Evolutionary conservation across 1,140 invertebrate species (phyloP).

Genomic region (Metaphire vulgaris): DNA sequence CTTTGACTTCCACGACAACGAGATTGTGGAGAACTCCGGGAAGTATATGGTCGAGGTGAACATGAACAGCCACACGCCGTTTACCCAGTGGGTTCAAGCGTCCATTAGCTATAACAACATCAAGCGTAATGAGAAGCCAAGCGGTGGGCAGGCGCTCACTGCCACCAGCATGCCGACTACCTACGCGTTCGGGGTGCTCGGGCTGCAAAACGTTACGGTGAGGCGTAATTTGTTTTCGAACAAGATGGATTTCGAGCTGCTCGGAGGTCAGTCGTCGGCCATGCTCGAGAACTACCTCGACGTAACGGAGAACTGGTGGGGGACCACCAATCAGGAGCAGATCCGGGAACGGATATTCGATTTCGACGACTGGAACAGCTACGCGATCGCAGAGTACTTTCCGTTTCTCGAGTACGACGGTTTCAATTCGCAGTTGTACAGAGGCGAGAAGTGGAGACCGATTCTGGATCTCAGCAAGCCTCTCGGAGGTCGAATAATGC

Average conservation of each 20-base stretch:
- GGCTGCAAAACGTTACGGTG: conserved; percentile 85
- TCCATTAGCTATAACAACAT: conserved; percentile 25
- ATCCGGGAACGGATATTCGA: conserved; percentile 90
- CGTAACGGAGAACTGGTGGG: conserved; percentile 95
- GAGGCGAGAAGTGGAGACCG: conserved; percentile 56
- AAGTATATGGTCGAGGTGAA: conserved; percentile 76
- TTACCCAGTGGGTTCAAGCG: conserved; percentile 46
- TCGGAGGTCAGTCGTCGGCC: conserved; percentile 67
- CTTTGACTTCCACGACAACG: conserved; percentile 66
- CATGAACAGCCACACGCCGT: conserved; percentile 86
- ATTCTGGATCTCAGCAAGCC: conserved; percentile 41
- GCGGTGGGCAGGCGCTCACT: conserved; percentile 17
- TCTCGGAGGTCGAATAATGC: conserved; percentile 74
- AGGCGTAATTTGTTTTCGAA: conserved; percentile 90
- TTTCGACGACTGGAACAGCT: conserved; percentile 99
- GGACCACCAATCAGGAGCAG: conserved; percentile 58
- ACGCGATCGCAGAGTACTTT: conserved; percentile 79
- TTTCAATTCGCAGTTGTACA: conserved; percentile 36
- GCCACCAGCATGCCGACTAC: conserved; percentile 56
- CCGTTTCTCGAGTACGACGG: conserved; percentile 65
- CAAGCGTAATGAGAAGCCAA: conserved; percentile 20
- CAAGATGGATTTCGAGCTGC: conserved; percentile 75
- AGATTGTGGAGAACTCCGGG: conserved; percentile 72
- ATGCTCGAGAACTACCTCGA: conserved; percentile 79
- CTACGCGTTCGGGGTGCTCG: conserved; percentile 82